Percentiles rank a stretch among this genome's conserved stretches.
phyloP scores from a whole-genome alignment of 2,888 invertebrate species.

The Eristalis pertinax region DNA sequence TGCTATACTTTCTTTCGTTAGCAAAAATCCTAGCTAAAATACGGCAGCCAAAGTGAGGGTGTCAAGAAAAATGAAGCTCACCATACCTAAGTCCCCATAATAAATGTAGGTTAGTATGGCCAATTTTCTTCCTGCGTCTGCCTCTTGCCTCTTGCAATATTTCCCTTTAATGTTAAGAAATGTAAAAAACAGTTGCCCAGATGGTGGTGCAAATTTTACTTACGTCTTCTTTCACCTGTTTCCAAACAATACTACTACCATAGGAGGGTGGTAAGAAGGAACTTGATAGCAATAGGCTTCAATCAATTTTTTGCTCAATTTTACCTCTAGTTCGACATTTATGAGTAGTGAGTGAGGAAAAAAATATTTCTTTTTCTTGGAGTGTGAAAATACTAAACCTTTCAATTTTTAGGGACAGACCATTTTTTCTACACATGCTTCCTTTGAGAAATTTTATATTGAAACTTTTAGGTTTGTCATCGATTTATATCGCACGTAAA shows the following conservation, averaged over 20 bases:
- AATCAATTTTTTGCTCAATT: conserved; percentile 38
- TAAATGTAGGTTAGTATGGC: neutral
- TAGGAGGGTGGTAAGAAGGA: conserved; percentile 7
- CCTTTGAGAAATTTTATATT: neutral
- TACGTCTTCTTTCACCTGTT: conserved; percentile 45
- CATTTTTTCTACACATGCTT: neutral
- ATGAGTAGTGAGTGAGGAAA: conserved; percentile 15
- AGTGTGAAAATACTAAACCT: conserved; percentile 51
- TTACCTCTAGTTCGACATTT: conserved; percentile 45
- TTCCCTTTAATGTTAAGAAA: neutral
- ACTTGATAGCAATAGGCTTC: conserved; percentile 1
- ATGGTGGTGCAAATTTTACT: conserved; percentile 29
- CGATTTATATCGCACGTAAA: conserved; percentile 15
- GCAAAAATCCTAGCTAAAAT: conserved; percentile 45
- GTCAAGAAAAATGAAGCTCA: conserved; percentile 16
- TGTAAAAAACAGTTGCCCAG: conserved; percentile 13
- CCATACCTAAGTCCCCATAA: conserved; percentile 5
- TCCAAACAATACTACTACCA: conserved; percentile 27
- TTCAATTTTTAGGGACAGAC: conserved; percentile 32
- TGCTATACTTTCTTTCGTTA: conserved; percentile 35
- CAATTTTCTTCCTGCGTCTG: conserved; percentile 6
- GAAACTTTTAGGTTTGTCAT: conserved; percentile 20
- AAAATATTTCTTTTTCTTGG: neutral
- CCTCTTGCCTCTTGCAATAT: neutral
- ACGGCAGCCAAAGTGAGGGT: neutral